Base-by-base conservation (phyloP, 2,888 invertebrate genomes). In the Crocallis elinguaria region DNA sequence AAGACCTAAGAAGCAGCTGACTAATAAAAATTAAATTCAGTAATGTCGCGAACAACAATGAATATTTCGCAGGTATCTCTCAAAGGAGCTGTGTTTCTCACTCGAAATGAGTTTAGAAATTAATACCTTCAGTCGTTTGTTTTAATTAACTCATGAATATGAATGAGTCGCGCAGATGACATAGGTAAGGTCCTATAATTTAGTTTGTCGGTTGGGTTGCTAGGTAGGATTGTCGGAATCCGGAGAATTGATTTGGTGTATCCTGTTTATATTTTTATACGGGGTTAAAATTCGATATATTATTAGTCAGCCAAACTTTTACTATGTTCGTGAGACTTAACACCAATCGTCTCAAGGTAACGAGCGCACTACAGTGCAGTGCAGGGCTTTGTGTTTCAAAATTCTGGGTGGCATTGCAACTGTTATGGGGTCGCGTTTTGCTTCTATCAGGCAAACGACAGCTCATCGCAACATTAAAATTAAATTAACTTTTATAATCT, bases 71-170 rank as follows among this genome's bases (percentile, higher is more conserved):
- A 56, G 60, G 60, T 60, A 48, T 42, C 53, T 58, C 63, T 56
- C 78, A 56, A 69, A 71, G 75, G 80, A 68, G 67, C 69, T 64
- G 60, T 75, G 71, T 74, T 73, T 69, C 74, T 76, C 67, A 70
- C 70, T 73, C 67, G 64, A 62, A 81, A 79, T 76, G 74, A 82
- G 74, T 77, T 77, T 76, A 75, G 71, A 79, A 79, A 82, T 82
- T 82, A 82, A 81, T 84, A 80, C 77, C 75, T 76, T 63, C 59
- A 75, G 72, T 73, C 75, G 76, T 85, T 84, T 77, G 79, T 82
- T 82, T 79, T 82, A 84, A 85, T 84, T 82, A 81, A 76, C 55
- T 79, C 75, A 78, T 84, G 82, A 84, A 84, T 84, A 84, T 83
- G 73, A 67, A 84, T 79, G 73, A 73, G 65, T 50, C 62, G 64